phyloP scores from a whole-genome alignment of 2,113 vertebrate species.

The Hypocryptadius cinnamomeus region DNA sequence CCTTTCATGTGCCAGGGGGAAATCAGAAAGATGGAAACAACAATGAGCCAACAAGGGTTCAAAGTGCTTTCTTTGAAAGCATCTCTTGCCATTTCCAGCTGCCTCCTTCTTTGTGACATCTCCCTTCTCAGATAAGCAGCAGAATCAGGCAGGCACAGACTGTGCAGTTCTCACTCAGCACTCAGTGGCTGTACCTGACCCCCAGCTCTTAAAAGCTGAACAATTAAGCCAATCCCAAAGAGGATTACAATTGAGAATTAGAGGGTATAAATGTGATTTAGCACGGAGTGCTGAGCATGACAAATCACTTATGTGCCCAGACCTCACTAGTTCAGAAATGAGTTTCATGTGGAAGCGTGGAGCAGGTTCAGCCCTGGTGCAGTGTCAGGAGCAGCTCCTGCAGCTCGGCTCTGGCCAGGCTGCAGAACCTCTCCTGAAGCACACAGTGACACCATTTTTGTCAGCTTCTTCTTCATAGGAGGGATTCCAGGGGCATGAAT shows the following conservation, averaged over 20 bases:
- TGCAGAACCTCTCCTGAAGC: background rate
- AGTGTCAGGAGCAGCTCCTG: background rate
- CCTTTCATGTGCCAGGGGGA: background rate
- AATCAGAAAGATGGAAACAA: background rate
- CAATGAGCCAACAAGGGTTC: background rate
- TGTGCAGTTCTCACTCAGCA: background rate
- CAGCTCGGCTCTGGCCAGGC: background rate
- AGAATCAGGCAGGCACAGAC: background rate
- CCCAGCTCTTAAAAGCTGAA: background rate
- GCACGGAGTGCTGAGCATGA: conserved; percentile 17
- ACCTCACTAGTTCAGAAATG: background rate
- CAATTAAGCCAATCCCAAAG: conserved; percentile 2
- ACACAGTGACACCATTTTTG: background rate
- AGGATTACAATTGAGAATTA: conserved; percentile 25
- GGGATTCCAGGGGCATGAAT: rapidly evolving
- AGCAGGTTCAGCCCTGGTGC: background rate
- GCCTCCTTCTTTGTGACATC: background rate
- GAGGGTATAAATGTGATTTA: conserved; percentile 33
- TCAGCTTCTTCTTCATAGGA: background rate
- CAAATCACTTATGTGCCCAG: conserved; percentile 7
- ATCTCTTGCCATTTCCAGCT: background rate
- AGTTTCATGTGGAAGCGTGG: background rate
- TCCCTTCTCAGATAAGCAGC: background rate
- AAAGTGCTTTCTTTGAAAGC: background rate
- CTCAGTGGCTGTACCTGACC: background rate